Evolutionary conservation across 2,113 vertebrate species (phyloP).

Genomic region (Microtus oregoni): DNA sequence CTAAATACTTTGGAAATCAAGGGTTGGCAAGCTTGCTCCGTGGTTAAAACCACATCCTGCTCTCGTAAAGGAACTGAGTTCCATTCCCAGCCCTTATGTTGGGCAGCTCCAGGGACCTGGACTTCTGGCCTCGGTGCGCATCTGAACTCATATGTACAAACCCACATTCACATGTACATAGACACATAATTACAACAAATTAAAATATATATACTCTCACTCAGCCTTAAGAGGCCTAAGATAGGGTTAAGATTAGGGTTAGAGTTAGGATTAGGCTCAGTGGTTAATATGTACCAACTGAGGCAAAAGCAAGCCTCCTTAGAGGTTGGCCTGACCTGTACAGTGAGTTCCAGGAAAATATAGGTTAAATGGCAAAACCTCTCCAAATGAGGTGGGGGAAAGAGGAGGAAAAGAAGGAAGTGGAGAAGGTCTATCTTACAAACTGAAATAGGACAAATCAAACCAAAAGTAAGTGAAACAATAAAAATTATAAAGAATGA

Average conservation of each 20-base stretch:
- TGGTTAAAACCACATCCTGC: background rate
- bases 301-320: background rate
- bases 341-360: background rate
- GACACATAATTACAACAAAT: background rate
- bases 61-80: background rate
- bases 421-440: background rate
- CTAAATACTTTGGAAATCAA: background rate
- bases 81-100: background rate
- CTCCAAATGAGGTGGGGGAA: background rate
- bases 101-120: background rate
- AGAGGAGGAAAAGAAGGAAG: too few species aligned
- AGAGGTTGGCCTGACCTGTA: background rate
- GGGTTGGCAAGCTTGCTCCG: background rate
- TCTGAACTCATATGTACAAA: background rate
- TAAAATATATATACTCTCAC: background rate
- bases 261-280: too few species aligned
- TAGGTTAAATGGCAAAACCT: background rate
- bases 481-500: background rate
- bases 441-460: background rate
- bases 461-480: background rate
- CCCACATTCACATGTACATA: background rate
- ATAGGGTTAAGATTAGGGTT: too few species aligned
- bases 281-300: too few species aligned
- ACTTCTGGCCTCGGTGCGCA: background rate
- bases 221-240: background rate